A percentile compares a stretch with the other conserved stretches of the same genome.
phyloP scores from a whole-genome alignment of 1,140 invertebrate species.

The Oncopeltus fasciatus region DNA sequence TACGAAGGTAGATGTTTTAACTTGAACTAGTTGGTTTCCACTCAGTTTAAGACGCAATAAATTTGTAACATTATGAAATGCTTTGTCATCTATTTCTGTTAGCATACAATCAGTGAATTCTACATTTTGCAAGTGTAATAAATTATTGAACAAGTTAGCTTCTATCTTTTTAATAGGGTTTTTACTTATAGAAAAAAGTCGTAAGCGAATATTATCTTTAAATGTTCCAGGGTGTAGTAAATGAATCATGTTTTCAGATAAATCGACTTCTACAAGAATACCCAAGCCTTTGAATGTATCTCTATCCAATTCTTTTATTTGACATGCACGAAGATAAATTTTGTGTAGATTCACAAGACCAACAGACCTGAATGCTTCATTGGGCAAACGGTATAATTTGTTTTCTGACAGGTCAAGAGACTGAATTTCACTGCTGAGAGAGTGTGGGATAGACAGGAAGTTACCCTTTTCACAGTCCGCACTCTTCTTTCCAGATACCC shows the following conservation, averaged over 20 bases:
- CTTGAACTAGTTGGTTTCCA: slow-evolving; percentile 47
- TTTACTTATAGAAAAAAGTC: slow-evolving; percentile 50
- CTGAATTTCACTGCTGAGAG: slow-evolving; percentile 57
- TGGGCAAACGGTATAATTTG: slow-evolving; percentile 43
- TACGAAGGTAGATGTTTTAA: slow-evolving; percentile 41
- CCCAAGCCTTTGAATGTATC: slow-evolving; percentile 60
- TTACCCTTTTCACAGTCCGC: slow-evolving; percentile 58
- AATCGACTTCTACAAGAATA: slow-evolving; percentile 72
- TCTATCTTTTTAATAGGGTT: slow-evolving; percentile 56
- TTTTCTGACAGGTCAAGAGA: slow-evolving; percentile 61
- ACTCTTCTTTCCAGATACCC: slow-evolving; percentile 63
- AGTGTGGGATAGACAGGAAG: slow-evolving; percentile 48
- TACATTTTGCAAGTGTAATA: slow-evolving; percentile 57
- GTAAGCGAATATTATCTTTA: slow-evolving; percentile 17
- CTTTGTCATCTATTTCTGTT: slow-evolving; percentile 45
- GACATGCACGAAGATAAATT: slow-evolving; percentile 54
- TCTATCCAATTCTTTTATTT: slow-evolving; percentile 49
- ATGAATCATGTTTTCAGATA: slow-evolving; percentile 49
- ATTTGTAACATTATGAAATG: slow-evolving; percentile 52
- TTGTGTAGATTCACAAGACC: slow-evolving; percentile 66
- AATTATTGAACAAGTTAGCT: slow-evolving; percentile 58
- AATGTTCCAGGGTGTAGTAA: slow-evolving; percentile 22
- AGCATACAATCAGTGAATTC: slow-evolving; percentile 59
- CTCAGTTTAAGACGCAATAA: slow-evolving; percentile 51
- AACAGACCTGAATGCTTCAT: slow-evolving; percentile 51